Conservation (phyloP, 1,140 invertebrate genomes). For the Camponotus pennsylvanicus region DNA sequence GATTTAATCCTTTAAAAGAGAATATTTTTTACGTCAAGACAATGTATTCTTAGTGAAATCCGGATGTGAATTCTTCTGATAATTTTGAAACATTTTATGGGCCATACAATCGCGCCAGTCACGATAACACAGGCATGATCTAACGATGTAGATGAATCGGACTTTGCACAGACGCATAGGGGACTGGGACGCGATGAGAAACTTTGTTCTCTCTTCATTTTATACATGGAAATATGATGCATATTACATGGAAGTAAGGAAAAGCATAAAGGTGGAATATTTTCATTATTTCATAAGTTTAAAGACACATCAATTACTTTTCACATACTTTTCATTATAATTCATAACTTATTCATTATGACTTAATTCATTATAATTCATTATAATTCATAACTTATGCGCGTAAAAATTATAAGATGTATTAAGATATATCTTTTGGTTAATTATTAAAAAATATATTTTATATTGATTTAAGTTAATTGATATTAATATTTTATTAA, state of each 20-base stretch:
- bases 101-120: not conserved
- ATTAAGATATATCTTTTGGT: not conserved
- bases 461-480: not conserved
- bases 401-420: not conserved
- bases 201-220: not conserved
- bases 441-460: not conserved
- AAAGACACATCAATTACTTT: not conserved
- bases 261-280: not conserved
- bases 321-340: not conserved
- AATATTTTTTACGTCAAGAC: not conserved
- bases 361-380: not conserved
- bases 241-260: not conserved
- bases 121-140: conserved; percentile 3
- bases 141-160: conserved; percentile 14
- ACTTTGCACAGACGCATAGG: conserved; percentile 14
- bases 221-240: not conserved
- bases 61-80: not conserved
- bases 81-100: conserved; percentile 24
- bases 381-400: not conserved
- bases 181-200: not conserved
- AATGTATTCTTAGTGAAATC: not conserved
- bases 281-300: not conserved
- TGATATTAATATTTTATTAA: not conserved
- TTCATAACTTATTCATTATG: not conserved
- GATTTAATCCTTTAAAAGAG: not conserved